phyloP scores from a whole-genome alignment of 1,140 invertebrate species.

The Phenacoccus solenopsis region DNA sequence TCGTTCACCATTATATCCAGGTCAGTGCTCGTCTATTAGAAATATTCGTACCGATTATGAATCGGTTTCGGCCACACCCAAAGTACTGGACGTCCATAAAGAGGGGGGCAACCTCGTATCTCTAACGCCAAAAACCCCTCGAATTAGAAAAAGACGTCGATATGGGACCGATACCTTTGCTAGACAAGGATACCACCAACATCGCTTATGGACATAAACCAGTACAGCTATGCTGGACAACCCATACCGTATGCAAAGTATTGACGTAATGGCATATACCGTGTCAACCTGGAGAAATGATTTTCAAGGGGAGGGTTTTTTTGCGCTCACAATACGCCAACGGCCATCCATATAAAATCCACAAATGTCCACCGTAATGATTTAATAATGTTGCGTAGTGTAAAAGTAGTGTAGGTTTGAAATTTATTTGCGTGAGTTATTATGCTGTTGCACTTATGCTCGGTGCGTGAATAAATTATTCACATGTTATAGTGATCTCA shows the following conservation, averaged over 20 bases:
- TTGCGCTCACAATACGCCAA: not conserved
- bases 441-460: constrained; percentile 14
- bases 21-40: constrained; percentile 7
- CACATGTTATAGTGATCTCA: constrained; percentile 12
- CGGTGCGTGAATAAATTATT: constrained; percentile 8
- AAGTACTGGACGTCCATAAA: not conserved
- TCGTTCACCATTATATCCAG: constrained; percentile 4
- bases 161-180: not conserved
- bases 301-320: constrained; percentile 14
- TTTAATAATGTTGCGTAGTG: constrained; percentile 16
- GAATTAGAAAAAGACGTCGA: not conserved
- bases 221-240: constrained; percentile 12
- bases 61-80: constrained; percentile 6
- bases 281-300: constrained; percentile 16
- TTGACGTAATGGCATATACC: not conserved
- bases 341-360: constrained; percentile 7
- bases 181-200: not conserved
- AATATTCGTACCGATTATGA: constrained; percentile 15
- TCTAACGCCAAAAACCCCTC: constrained; percentile 5
- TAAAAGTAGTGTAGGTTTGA: constrained; percentile 14
- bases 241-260: not conserved
- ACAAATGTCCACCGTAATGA: constrained; percentile 13
- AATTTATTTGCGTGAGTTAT: constrained; percentile 11
- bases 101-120: not conserved
- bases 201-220: constrained; percentile 9